Base-by-base conservation (phyloP, 2,888 invertebrate species). In the Drosophila vallismaia region DNA sequence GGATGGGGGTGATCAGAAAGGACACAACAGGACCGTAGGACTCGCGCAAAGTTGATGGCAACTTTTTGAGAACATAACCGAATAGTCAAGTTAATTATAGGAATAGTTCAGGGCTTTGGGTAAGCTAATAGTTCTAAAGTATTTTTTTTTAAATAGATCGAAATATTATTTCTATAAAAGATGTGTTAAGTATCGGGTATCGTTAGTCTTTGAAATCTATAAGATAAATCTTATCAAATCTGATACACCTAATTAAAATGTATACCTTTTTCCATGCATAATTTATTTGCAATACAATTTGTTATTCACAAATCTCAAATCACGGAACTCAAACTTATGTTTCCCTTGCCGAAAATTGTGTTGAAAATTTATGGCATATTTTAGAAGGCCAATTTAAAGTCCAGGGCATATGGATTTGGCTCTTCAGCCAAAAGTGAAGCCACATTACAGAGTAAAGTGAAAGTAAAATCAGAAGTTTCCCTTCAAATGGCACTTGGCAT, bases 11-110 rank as follows among this genome's bases (percentile, higher is more conserved):
- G 44, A 44, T 44, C 44, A 4, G 5, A 6, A 36, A 48, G 14
- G 31, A 49, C 49, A 29, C 19, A 29, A 36, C 36, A 36, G 36
- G 36, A 36, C 9, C 49, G 5, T 9, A 31, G 12, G 44, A 44
- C 44, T 51, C 28, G 51, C 36, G 3, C 40, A 48, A 58, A 58
- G 19, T 69, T 70, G 74, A 74, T 50, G 14, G 40, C 19, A 19
- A 19, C 19, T 19, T 19, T 19, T 14, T 14, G 14, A 14, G 14
- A 14, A 1, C 14, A 14, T 14, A 14, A 14, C 14, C 14, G 14
- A 14, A 14, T 14, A 14, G 14, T 14, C 14, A 14, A 14, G 14
- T 14, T 14, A 14, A 14, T 14, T 14, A 14, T 14, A 14, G 14
- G 19, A 19, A 19, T 19, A 19, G 19, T 19, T 19, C 2, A 19